A percentile compares a stretch with the other conserved stretches of the same genome.
phyloP scores from a whole-genome alignment of 2,888 invertebrate species.

The Notodonta dromedarius region DNA sequence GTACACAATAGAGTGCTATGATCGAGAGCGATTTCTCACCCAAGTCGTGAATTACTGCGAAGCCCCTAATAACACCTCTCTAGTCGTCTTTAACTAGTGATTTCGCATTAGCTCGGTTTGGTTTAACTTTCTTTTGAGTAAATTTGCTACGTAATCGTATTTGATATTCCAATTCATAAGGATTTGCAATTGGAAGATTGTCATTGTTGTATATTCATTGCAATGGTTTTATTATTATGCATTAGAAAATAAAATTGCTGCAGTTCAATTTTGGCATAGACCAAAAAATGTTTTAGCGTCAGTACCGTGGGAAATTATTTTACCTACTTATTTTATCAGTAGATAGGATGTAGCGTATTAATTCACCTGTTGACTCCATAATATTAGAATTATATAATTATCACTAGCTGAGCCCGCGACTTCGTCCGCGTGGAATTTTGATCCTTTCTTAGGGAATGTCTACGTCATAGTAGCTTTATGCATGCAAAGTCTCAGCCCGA shows the following conservation, averaged over 20 bases:
- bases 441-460: too few species aligned
- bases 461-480: too few species aligned
- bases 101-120: constrained; percentile 20
- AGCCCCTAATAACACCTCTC: constrained; percentile 28
- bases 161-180: background rate
- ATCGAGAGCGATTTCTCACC: constrained; percentile 32
- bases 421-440: too few species aligned
- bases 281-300: too few species aligned
- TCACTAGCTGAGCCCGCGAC: too few species aligned
- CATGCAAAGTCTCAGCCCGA: too few species aligned
- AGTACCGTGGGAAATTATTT: too few species aligned
- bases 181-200: background rate
- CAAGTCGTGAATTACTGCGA: constrained; percentile 19
- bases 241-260: background rate
- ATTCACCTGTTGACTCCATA: too few species aligned
- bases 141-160: constrained; percentile 3
- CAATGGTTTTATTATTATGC: background rate
- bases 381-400: too few species aligned
- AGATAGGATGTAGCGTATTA: too few species aligned
- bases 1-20: constrained; percentile 28
- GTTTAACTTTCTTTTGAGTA: constrained; percentile 17
- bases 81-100: constrained; percentile 22
- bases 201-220: background rate
- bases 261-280: too few species aligned
- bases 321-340: too few species aligned